Conservation (phyloP, 2,888 invertebrate species). For the Coelopa pilipes region DNA sequence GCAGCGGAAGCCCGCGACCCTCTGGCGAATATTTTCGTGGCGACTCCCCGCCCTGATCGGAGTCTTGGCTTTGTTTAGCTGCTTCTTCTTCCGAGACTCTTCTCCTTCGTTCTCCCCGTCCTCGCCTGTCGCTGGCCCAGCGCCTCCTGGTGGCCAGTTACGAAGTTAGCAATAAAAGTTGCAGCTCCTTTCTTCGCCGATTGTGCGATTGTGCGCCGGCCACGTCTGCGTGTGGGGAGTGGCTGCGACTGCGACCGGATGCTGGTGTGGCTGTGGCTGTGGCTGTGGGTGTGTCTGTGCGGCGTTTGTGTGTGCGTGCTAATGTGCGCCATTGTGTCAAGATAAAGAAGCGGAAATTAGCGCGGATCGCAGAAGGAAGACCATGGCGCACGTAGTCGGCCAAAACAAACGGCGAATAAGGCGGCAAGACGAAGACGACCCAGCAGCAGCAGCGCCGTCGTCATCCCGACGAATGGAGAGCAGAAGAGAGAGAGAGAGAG, state of each 20-base stretch:
- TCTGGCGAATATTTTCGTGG: no score
- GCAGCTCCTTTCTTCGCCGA: slow-evolving; percentile 10
- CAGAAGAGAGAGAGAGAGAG: neutral
- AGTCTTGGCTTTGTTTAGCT: no score
- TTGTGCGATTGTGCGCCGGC: neutral
- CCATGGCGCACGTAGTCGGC: slow-evolving; percentile 28
- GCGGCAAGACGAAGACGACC: slow-evolving; percentile 47
- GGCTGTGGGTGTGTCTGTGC: slow-evolving; percentile 31
- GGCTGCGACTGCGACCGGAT: neutral
- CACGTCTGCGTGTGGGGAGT: neutral
- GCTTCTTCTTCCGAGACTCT: no score
- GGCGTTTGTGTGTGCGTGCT: slow-evolving; percentile 49
- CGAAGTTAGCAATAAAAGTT: slow-evolving; percentile 33
- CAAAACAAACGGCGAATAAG: slow-evolving; percentile 37
- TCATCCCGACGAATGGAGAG: no score
- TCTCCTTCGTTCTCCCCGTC: no score
- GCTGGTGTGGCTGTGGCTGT: slow-evolving; percentile 2
- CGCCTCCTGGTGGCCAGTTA: slow-evolving; percentile 28
- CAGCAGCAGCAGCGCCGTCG: no score
- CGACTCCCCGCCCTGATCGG: no score
- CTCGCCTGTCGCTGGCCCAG: no score
- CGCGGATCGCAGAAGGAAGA: slow-evolving; percentile 58
- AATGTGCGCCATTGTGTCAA: slow-evolving; percentile 65
- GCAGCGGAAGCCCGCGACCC: no score
- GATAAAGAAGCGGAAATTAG: slow-evolving; percentile 66